A percentile compares a stretch with the other conserved stretches of the same genome.
Conservation (phyloP, 1,140 invertebrate species). For the Philopotamus ludificatus region DNA sequence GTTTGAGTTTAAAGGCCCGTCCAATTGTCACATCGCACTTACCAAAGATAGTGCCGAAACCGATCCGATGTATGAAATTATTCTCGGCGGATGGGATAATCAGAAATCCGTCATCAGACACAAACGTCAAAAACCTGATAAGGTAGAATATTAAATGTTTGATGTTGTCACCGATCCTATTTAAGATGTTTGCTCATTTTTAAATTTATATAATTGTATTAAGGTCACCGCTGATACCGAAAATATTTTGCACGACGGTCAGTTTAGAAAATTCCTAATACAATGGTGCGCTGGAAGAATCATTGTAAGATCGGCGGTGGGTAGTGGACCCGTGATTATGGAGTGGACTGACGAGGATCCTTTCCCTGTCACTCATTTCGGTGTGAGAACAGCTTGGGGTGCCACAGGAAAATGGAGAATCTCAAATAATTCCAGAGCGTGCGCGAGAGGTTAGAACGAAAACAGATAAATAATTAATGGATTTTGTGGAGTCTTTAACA, state of each 20-base stretch:
- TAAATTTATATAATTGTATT: slow-evolving; percentile 26
- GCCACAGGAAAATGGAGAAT: slow-evolving; percentile 62
- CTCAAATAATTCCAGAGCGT: background rate
- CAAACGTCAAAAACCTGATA: slow-evolving; percentile 63
- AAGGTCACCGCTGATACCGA: slow-evolving; percentile 59
- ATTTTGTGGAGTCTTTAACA: too few relatives aligned
- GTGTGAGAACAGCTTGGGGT: slow-evolving; percentile 63
- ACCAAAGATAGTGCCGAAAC: slow-evolving; percentile 54
- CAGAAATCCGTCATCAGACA: slow-evolving; percentile 62
- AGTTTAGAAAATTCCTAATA: slow-evolving; percentile 60
- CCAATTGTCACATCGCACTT: slow-evolving; percentile 63
- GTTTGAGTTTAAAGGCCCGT: slow-evolving; percentile 58
- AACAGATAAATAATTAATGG: too few relatives aligned
- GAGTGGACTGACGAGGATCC: slow-evolving; percentile 60
- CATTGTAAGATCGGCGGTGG: slow-evolving; percentile 50
- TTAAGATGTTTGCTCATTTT: background rate
- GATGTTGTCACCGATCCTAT: background rate
- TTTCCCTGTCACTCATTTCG: slow-evolving; percentile 61
- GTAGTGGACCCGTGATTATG: slow-evolving; percentile 52
- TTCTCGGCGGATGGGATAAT: slow-evolving; percentile 65
- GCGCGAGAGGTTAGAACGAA: slow-evolving; percentile 15
- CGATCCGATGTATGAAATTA: slow-evolving; percentile 62
- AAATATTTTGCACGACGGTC: slow-evolving; percentile 55
- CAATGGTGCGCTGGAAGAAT: slow-evolving; percentile 60
- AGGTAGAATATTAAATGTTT: slow-evolving; percentile 49